These are phyloP conservation scores for Siderastrea siderea DNA, from an alignment of 92 coral and sea anemone genomes.

Conservation along the genomic window DNA sequence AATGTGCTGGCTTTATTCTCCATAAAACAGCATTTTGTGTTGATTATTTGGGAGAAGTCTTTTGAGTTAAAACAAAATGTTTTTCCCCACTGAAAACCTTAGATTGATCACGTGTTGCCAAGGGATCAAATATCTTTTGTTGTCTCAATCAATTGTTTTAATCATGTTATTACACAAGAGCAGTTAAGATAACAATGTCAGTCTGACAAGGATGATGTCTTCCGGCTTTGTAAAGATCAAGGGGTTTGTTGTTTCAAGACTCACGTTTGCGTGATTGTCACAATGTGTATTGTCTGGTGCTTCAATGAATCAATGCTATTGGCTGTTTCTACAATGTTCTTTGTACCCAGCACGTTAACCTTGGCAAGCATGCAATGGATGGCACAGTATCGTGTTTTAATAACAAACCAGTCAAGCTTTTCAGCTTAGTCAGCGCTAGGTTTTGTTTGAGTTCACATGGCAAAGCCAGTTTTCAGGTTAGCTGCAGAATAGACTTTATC, in stretches of 20 bases:
- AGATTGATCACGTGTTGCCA: too few species aligned
- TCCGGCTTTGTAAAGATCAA: conserved; percentile 26
- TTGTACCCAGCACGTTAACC: conserved; percentile 3
- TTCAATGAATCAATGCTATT: conserved; percentile 3
- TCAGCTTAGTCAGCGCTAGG: conserved; percentile 28
- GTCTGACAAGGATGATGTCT: conserved; percentile 19
- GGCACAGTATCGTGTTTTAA: conserved; percentile 19
- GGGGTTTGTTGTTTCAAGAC: conserved; percentile 24
- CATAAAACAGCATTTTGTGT: too few species aligned
- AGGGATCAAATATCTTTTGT: too few species aligned
- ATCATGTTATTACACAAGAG: too few species aligned
- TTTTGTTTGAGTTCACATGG: neutral
- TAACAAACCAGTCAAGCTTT: neutral
- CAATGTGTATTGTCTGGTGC: conserved; percentile 14
- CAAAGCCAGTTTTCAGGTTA: conserved; percentile 14
- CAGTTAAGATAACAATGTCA: conserved; percentile 12
- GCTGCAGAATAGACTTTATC: neutral
- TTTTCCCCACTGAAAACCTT: too few species aligned
- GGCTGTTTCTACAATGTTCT: conserved; percentile 28
- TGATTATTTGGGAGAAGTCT: too few species aligned
- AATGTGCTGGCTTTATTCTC: too few species aligned
- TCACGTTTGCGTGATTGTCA: conserved; percentile 1
- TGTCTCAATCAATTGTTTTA: too few species aligned
- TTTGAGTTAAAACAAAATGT: too few species aligned
- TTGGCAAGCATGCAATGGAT: conserved; percentile 43